Percentiles rank a stretch among this genome's conserved stretches.
Evolutionary conservation across 2,888 invertebrate species (phyloP).

Genomic region (Apamea sordens): DNA sequence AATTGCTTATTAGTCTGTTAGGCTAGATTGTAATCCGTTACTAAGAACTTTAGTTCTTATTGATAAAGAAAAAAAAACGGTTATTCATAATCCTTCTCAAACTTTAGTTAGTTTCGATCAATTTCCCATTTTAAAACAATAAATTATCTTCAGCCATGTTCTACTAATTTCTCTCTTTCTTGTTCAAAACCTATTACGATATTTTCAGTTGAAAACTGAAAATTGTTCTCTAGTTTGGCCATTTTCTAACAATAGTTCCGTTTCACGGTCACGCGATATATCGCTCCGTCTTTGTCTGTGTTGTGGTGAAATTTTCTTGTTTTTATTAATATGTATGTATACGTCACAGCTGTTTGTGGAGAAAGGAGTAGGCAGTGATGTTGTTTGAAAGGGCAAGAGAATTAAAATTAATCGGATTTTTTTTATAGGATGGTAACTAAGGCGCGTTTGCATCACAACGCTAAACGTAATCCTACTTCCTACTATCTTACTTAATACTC

Average conservation of each 20-base stretch:
- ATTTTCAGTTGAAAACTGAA: slow-evolving; percentile 2
- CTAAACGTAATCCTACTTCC: not conserved
- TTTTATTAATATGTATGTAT: slow-evolving; percentile 34
- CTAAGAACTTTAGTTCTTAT: too few relatives aligned
- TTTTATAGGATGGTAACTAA: not conserved
- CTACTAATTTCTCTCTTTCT: not conserved
- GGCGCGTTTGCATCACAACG: not conserved
- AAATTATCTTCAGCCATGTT: not conserved
- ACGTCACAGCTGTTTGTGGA: slow-evolving; percentile 3
- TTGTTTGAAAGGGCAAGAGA: not conserved
- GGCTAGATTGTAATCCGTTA: too few relatives aligned
- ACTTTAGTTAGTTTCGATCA: not conserved
- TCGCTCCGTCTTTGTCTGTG: slow-evolving; percentile 70
- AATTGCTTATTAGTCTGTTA: too few relatives aligned
- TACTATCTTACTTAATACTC: not conserved
- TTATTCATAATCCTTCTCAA: not conserved
- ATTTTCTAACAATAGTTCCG: slow-evolving; percentile 52
- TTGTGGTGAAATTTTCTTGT: slow-evolving; percentile 37
- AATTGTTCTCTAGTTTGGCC: slow-evolving; percentile 2
- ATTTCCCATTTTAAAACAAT: not conserved
- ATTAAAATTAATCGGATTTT: not conserved
- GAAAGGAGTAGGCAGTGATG: not conserved
- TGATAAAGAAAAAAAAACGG: too few relatives aligned
- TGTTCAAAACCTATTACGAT: slow-evolving; percentile 13
- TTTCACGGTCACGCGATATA: slow-evolving; percentile 75